These are phyloP conservation scores for Acropora tenuis DNA, from an alignment of 64 coral and sea anemone species.

Conservation along the genomic window DNA sequence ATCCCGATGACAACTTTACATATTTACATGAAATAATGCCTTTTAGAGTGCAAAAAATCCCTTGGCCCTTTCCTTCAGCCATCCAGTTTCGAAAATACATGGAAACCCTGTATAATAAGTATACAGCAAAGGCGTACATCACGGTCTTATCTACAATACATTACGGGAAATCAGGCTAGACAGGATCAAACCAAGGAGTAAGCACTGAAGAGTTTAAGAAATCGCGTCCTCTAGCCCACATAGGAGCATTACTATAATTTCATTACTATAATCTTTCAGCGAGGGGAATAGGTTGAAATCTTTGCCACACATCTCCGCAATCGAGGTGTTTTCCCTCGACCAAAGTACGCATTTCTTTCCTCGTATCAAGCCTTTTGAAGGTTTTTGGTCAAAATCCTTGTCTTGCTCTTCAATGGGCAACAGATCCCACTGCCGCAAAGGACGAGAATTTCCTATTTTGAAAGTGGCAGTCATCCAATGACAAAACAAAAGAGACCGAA, in stretches of 20 bases:
- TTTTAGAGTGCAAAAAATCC: background rate
- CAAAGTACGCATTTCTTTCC: background rate
- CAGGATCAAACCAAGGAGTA: background rate
- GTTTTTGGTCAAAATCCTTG: background rate
- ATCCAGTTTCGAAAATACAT: background rate
- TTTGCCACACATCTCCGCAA: background rate
- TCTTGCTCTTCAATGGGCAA: slow-evolving; percentile 10
- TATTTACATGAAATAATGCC: background rate
- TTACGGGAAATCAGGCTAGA: no score
- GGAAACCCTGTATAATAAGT: background rate
- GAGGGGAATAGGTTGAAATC: background rate
- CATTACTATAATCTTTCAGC: background rate
- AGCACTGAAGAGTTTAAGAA: background rate
- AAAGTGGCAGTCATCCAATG: slow-evolving; percentile 72
- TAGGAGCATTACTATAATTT: background rate
- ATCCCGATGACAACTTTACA: background rate
- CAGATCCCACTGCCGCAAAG: slow-evolving; percentile 58
- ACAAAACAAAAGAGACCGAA: slow-evolving; percentile 48
- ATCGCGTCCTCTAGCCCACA: background rate
- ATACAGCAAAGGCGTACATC: background rate
- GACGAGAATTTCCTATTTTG: slow-evolving; percentile 57
- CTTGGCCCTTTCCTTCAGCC: background rate
- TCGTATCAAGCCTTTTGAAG: slow-evolving; percentile 25
- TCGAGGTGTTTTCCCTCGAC: background rate
- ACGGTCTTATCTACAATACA: no score